These are phyloP conservation scores for Eupithecia inturbata DNA, from an alignment of 2,888 invertebrate genomes.

Conservation along the genomic window DNA sequence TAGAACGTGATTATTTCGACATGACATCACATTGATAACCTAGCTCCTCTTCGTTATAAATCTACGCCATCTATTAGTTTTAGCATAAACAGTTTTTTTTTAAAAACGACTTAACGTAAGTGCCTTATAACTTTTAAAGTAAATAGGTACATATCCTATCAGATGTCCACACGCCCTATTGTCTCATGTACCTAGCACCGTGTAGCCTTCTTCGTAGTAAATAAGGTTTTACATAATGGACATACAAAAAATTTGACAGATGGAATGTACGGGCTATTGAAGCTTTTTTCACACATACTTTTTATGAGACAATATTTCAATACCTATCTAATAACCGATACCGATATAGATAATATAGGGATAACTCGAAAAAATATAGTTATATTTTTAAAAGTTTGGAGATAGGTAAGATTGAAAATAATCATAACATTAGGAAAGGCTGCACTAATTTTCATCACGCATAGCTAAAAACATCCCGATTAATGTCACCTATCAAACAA, in stretches of 20 bases:
- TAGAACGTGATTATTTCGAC: no score
- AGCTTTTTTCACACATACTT: background rate
- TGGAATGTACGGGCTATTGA: conserved; percentile 16
- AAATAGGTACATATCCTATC: background rate
- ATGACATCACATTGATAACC: no score
- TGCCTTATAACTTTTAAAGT: background rate
- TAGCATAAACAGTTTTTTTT: no score
- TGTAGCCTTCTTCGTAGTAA: conserved; percentile 1
- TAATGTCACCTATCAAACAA: no score
- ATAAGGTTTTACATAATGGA: conserved; percentile 18
- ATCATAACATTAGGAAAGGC: background rate
- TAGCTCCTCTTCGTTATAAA: no score
- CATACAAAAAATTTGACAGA: conserved; percentile 23
- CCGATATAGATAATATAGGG: no score
- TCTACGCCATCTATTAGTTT: no score
- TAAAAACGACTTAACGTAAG: background rate
- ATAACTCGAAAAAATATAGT: no score
- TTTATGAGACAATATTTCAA: background rate
- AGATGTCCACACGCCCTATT: background rate
- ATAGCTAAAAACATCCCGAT: no score
- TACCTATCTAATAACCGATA: no score
- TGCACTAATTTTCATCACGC: background rate
- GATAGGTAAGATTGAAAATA: background rate
- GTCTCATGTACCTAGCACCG: background rate
- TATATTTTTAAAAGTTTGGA: no score